A percentile compares a stretch with the other conserved stretches of the same genome.
Conservation (phyloP, 2,797 vertebrate genomes). For the Dicrostonyx torquatus region DNA sequence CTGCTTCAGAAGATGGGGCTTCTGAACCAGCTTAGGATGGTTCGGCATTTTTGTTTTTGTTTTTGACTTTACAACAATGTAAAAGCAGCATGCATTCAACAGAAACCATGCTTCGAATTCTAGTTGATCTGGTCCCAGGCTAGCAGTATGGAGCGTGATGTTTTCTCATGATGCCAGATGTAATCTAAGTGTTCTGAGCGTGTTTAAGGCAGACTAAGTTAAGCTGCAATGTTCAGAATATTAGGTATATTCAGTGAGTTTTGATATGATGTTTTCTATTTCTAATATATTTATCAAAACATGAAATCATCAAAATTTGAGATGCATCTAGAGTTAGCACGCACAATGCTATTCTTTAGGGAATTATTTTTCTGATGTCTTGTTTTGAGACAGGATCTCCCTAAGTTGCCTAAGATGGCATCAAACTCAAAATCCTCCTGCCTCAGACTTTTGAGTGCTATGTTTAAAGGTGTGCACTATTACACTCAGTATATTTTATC, state of each 20-base stretch:
- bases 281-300: background rate
- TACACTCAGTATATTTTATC: background rate
- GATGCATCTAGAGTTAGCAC: background rate
- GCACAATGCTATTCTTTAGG: background rate
- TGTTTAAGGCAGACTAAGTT: background rate
- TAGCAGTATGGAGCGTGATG: background rate
- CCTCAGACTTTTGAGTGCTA: background rate
- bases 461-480: background rate
- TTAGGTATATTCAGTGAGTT: background rate
- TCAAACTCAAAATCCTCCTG: background rate
- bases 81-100: background rate
- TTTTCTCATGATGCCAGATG: background rate
- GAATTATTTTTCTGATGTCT: background rate
- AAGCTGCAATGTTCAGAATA: background rate
- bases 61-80: background rate
- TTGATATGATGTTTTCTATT: background rate
- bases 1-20: no score
- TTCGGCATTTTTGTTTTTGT: no score
- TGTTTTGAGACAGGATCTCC: background rate
- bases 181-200: background rate
- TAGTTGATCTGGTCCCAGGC: background rate
- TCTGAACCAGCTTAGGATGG: background rate
- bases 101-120: background rate
- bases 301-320: background rate
- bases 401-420: background rate